phyloP scores from a whole-genome alignment of 1,140 invertebrate genomes.

The Cherax destructor region DNA sequence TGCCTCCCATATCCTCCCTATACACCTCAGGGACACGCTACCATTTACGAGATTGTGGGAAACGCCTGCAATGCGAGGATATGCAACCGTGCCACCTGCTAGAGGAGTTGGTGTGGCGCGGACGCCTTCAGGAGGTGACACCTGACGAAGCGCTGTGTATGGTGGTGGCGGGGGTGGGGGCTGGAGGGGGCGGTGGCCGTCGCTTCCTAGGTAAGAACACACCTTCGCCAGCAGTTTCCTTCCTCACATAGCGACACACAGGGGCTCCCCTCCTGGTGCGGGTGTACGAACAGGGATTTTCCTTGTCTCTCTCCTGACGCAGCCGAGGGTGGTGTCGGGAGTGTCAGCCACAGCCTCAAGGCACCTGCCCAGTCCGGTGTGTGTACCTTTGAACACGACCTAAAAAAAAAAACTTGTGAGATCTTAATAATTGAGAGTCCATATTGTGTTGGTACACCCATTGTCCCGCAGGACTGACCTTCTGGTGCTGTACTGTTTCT shows the following conservation, averaged over 20 bases:
- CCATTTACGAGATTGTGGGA: too few species aligned
- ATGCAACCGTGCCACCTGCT: background rate
- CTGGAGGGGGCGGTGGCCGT: background rate
- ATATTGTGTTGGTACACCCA: too few species aligned
- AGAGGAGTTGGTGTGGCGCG: background rate
- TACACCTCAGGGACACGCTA: background rate
- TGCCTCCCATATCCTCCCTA: background rate
- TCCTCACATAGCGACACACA: constrained; percentile 21
- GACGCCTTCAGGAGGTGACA: constrained; percentile 9
- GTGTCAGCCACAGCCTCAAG: too few species aligned
- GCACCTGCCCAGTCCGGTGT: too few species aligned
- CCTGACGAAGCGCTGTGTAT: constrained; percentile 28
- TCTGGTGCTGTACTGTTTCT: too few species aligned
- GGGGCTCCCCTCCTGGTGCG: background rate
- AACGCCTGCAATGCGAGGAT: background rate
- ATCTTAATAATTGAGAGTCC: too few species aligned
- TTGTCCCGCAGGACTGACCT: too few species aligned
- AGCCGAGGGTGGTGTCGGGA: background rate
- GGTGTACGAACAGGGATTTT: background rate
- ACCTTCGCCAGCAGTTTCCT: constrained; percentile 37
- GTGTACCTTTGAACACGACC: too few species aligned
- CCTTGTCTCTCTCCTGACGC: background rate
- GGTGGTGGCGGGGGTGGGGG: constrained; percentile 7
- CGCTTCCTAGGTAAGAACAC: constrained; percentile 30
- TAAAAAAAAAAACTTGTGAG: too few species aligned